Evolutionary conservation across 2,113 vertebrate species (phyloP).

Genomic region (Falcunculus frontatus): DNA sequence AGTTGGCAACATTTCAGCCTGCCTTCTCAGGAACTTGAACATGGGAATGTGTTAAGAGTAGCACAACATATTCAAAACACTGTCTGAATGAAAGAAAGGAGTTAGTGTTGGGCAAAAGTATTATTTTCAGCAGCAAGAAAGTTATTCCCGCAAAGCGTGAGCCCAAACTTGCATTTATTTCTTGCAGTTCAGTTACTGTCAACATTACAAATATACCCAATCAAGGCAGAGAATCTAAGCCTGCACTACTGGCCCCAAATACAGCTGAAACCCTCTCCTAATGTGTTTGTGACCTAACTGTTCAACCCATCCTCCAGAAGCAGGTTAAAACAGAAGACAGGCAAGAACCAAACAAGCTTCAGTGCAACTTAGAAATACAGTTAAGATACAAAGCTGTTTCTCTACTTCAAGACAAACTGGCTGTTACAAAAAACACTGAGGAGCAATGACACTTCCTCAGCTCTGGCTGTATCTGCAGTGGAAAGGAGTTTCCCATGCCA

Average conservation of each 20-base stretch:
- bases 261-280: neutral
- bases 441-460: neutral
- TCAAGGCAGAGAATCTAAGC: neutral
- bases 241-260: neutral
- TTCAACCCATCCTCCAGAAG: neutral
- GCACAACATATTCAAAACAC: neutral
- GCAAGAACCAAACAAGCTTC: neutral
- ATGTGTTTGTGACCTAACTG: neutral
- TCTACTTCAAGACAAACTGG: neutral
- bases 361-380: neutral
- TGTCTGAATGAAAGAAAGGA: neutral
- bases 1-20: neutral
- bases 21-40: neutral
- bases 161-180: neutral
- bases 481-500: slow-evolving; percentile 3
- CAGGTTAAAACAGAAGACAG: neutral
- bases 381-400: neutral
- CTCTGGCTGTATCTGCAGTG: neutral
- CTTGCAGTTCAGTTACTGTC: neutral
- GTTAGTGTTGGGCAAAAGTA: neutral
- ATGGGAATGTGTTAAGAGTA: neutral
- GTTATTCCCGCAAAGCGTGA: neutral
- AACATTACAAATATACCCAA: neutral
- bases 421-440: neutral
- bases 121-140: neutral